Evolutionary conservation across 2,888 invertebrate species (phyloP).

Genomic region (Nomada lathburiana): DNA sequence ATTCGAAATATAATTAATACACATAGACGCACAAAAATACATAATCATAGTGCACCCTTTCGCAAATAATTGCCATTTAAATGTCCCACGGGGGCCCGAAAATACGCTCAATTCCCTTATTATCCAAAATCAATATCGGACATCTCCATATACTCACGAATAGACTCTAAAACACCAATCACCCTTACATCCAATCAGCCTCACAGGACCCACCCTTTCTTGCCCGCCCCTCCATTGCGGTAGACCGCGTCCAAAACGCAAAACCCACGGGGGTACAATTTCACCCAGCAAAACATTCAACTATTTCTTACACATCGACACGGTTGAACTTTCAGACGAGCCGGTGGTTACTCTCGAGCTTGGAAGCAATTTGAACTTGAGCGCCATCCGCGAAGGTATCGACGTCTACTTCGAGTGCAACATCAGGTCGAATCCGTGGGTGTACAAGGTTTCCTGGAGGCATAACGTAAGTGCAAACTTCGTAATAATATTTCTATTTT

Average conservation of each 20-base stretch:
- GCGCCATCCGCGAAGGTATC: slow-evolving; percentile 93
- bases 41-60: neutral
- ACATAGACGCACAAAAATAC: no score
- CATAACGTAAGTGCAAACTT: slow-evolving; percentile 87
- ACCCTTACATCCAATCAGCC: slow-evolving; percentile 1
- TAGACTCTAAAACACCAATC: neutral
- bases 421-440: slow-evolving; percentile 94
- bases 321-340: slow-evolving; percentile 87
- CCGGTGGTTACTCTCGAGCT: slow-evolving; percentile 93
- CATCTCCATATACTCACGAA: neutral
- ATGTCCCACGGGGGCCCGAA: neutral
- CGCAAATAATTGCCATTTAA: neutral
- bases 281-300: slow-evolving; percentile 5
- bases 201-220: neutral
- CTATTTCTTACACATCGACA: slow-evolving; percentile 10
- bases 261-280: neutral
- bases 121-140: neutral
- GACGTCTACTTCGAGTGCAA: slow-evolving; percentile 97
- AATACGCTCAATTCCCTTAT: neutral
- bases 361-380: slow-evolving; percentile 92
- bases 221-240: neutral
- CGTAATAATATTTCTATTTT: neutral
- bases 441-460: slow-evolving; percentile 91
- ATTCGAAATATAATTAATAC: no score
- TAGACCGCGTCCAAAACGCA: neutral